phyloP scores from a whole-genome alignment of 1,140 invertebrate species.

The Neoseiulus cucumeris region DNA sequence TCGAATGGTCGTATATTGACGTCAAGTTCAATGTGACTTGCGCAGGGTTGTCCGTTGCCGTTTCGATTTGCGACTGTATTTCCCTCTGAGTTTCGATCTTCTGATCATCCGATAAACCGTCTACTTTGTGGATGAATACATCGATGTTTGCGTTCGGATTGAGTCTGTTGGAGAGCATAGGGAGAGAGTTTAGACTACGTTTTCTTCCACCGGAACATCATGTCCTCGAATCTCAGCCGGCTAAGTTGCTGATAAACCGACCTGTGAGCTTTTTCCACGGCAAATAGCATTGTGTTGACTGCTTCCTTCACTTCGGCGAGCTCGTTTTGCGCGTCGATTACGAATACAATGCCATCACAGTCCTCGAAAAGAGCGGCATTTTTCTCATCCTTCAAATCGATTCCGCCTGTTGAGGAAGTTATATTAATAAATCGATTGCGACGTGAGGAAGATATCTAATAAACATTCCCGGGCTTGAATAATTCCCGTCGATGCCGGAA shows the following conservation, averaged over 20 bases:
- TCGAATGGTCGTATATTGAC: slow-evolving; percentile 98
- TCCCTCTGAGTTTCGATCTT: slow-evolving; percentile 80
- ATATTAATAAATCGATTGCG: neutral
- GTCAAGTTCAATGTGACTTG: slow-evolving; percentile 71
- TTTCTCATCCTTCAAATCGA: slow-evolving; percentile 6
- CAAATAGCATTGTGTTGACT: neutral
- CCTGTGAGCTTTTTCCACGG: slow-evolving; percentile 35
- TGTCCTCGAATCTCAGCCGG: neutral
- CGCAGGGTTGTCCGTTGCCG: slow-evolving; percentile 13
- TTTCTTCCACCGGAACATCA: slow-evolving; percentile 6
- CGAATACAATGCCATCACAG: slow-evolving; percentile 86
- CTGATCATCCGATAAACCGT: slow-evolving; percentile 91
- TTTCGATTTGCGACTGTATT: slow-evolving; percentile 2
- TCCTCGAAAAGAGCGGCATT: slow-evolving; percentile 20
- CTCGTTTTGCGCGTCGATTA: slow-evolving; percentile 60
- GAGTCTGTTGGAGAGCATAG: slow-evolving; percentile 39
- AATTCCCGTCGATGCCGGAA: neutral
- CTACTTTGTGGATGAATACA: slow-evolving; percentile 95
- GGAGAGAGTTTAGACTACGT: neutral
- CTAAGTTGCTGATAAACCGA: slow-evolving; percentile 26
- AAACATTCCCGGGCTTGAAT: slow-evolving; percentile 36
- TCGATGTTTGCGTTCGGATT: slow-evolving; percentile 95
- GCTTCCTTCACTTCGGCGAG: slow-evolving; percentile 6
- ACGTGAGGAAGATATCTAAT: neutral
- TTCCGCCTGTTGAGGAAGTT: neutral